Percentiles rank a stretch among this genome's conserved stretches.
phyloP scores from a whole-genome alignment of 2,113 vertebrate species.

The Colossoma macropomum region DNA sequence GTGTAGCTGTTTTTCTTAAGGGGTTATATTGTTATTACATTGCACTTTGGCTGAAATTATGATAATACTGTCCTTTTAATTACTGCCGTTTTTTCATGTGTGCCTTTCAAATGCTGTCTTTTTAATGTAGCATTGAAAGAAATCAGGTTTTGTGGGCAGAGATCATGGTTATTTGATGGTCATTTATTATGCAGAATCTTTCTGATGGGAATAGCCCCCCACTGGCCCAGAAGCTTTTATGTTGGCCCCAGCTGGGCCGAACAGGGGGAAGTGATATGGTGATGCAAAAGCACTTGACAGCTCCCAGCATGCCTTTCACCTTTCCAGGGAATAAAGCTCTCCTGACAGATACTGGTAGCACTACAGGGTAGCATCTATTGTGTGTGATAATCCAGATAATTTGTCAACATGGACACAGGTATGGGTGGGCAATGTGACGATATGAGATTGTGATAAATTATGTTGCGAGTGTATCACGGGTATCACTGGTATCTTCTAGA shows the following conservation, averaged over 20 bases:
- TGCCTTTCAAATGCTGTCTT: background rate
- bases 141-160: background rate
- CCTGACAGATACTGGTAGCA: constrained; percentile 11
- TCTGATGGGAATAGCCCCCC: constrained; percentile 36
- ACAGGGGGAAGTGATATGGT: background rate
- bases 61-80: background rate
- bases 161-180: constrained; percentile 23
- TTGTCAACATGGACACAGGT: background rate
- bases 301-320: constrained; percentile 47
- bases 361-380: background rate
- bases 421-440: background rate
- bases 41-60: no score
- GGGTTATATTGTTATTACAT: no score
- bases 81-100: background rate
- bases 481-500: no score
- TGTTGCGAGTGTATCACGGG: no score
- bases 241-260: constrained; percentile 28
- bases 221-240: constrained; percentile 28
- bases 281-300: constrained; percentile 21
- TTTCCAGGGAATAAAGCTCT: constrained; percentile 17
- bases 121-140: background rate
- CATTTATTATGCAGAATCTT: constrained; percentile 45
- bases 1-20: background rate
- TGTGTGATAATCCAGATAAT: constrained; percentile 17
- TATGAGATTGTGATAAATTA: no score